A percentile compares a stretch with the other conserved stretches of the same genome.
These are phyloP conservation scores for Reticulitermes speratus DNA, from an alignment of 1,140 invertebrate genomes.

Conservation along the genomic window DNA sequence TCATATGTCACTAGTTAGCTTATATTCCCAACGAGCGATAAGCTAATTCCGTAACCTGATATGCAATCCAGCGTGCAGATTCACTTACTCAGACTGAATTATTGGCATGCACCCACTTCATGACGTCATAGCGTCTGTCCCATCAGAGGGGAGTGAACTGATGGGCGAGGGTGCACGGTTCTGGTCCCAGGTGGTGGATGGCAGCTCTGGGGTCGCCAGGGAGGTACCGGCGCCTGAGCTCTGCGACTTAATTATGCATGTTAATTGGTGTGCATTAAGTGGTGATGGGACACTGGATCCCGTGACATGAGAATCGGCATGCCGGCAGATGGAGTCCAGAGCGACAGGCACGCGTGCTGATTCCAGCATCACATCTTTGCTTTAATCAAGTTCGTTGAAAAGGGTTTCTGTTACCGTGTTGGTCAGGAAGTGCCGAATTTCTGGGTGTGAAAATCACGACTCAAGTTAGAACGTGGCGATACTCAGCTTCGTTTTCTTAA, in stretches of 20 bases:
- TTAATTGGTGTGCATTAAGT: conserved; percentile 49
- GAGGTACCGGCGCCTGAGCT: conserved; percentile 24
- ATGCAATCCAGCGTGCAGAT: neutral
- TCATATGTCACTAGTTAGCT: neutral
- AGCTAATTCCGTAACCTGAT: neutral
- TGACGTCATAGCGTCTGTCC: conserved; percentile 20
- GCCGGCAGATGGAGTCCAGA: conserved; percentile 47
- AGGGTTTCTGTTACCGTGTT: too few species aligned
- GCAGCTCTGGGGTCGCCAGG: conserved; percentile 1
- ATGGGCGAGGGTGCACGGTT: conserved; percentile 21
- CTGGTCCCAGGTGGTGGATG: conserved; percentile 35
- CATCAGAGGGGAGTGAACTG: neutral
- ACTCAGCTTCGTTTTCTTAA: too few species aligned
- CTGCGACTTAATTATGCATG: conserved; percentile 52
- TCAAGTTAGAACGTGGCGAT: too few species aligned
- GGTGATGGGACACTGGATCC: conserved; percentile 39
- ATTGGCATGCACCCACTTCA: conserved; percentile 21
- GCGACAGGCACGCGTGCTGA: neutral
- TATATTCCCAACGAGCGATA: neutral
- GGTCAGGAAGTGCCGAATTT: too few species aligned
- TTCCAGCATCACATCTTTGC: neutral
- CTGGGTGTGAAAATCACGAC: too few species aligned
- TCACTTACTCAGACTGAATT: conserved; percentile 4
- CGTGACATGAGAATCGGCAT: conserved; percentile 42
- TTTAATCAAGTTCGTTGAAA: too few species aligned